phyloP scores from a whole-genome alignment of 2,888 invertebrate species.

The Drosophila nr. medialis region DNA sequence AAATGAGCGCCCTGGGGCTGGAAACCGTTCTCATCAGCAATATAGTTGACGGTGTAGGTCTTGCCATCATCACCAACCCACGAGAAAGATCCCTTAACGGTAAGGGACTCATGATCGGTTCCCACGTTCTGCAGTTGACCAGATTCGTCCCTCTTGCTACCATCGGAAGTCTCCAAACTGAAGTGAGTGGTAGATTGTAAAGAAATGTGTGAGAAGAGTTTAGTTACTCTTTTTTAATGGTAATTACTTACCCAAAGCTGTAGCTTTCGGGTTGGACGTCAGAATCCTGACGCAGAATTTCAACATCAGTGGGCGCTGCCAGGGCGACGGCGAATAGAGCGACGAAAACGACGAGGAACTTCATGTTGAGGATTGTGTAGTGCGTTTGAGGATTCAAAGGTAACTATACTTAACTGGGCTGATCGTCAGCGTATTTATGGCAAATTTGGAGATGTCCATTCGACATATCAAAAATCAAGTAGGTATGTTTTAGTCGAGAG shows the following conservation, averaged over 20 bases:
- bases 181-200: background rate
- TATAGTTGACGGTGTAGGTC: slow-evolving; percentile 86
- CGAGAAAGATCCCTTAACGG: slow-evolving; percentile 85
- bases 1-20: slow-evolving; percentile 85
- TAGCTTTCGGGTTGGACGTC: slow-evolving; percentile 85
- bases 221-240: fast-evolving
- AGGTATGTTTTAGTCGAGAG: background rate
- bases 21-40: slow-evolving; percentile 84
- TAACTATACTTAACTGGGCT: slow-evolving; percentile 33
- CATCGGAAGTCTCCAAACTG: slow-evolving; percentile 12
- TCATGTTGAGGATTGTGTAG: slow-evolving; percentile 61
- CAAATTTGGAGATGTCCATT: background rate
- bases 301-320: slow-evolving; percentile 57
- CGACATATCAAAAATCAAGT: background rate
- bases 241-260: slow-evolving; percentile 79
- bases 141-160: slow-evolving; percentile 21
- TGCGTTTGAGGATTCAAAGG: slow-evolving; percentile 51
- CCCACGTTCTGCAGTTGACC: slow-evolving; percentile 81
- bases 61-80: slow-evolving; percentile 87
- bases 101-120: slow-evolving; percentile 85
- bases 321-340: slow-evolving; percentile 72
- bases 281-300: background rate
- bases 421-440: slow-evolving; percentile 37
- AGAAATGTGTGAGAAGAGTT: slow-evolving; percentile 37
- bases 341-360: slow-evolving; percentile 75